These are phyloP conservation scores for Hippocampus kuda DNA, from an alignment of 2,797 vertebrate species.

Conservation along the genomic window DNA sequence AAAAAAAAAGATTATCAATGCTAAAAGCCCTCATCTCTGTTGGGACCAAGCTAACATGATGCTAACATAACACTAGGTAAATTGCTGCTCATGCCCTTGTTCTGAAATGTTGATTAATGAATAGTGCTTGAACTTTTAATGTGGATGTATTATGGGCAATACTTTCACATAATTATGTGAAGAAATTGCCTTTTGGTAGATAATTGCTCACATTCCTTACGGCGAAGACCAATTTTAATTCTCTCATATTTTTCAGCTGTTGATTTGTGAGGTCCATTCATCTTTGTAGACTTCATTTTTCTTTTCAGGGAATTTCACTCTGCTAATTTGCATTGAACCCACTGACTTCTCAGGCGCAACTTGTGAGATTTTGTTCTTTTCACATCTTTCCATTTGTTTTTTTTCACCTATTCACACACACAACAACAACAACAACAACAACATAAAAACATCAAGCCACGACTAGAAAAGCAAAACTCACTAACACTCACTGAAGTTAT, in stretches of 20 bases:
- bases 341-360: no score
- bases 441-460: no score
- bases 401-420: no score
- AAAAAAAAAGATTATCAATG: no score
- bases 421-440: no score
- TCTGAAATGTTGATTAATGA: not conserved
- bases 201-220: not conserved
- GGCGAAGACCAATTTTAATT: not conserved
- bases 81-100: not conserved
- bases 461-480: no score
- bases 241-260: not conserved
- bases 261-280: conserved; percentile 26
- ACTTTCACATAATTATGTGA: not conserved
- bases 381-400: no score
- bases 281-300: conserved; percentile 18
- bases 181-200: not conserved
- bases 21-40: no score
- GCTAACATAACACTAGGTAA: not conserved
- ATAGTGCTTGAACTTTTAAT: not conserved
- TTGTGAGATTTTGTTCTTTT: no score
- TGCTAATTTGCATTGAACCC: conserved; percentile 2
- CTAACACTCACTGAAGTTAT: not conserved
- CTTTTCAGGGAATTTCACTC: not conserved
- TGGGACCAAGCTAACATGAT: no score
- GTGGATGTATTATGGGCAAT: not conserved